phyloP scores from a whole-genome alignment of 2,797 vertebrate species.

The Phrynocephalus guinanensis region DNA sequence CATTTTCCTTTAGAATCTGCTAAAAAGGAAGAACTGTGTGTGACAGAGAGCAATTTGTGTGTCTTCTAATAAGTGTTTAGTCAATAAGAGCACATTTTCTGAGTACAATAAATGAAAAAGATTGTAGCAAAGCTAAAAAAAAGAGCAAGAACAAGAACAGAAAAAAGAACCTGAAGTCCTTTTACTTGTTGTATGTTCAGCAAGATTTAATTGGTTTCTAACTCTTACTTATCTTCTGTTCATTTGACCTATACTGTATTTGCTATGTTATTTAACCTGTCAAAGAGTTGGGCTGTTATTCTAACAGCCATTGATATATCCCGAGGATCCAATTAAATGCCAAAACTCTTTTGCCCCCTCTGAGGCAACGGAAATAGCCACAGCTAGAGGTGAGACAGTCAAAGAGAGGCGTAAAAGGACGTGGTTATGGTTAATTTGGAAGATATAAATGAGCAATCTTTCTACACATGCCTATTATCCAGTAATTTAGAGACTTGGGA shows the following conservation, averaged over 20 bases:
- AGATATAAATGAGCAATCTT: neutral
- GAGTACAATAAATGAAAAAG: neutral
- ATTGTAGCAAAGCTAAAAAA: neutral
- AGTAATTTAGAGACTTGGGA: no score
- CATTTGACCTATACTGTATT: neutral
- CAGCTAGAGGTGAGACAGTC: neutral
- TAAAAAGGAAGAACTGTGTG: neutral
- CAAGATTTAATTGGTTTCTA: neutral
- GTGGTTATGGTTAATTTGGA: neutral
- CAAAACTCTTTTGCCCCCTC: neutral
- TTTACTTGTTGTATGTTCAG: neutral
- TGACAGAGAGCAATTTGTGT: neutral
- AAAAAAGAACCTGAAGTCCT: neutral
- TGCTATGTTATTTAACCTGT: conserved; percentile 8
- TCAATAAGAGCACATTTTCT: neutral
- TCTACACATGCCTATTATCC: no score
- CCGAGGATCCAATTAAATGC: neutral
- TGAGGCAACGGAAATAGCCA: conserved; percentile 5
- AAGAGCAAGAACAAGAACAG: neutral
- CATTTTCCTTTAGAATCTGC: no score
- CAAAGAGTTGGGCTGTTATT: conserved; percentile 1
- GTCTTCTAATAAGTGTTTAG: neutral
- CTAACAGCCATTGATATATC: neutral
- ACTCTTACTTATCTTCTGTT: neutral
- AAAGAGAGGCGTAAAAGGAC: neutral